Conservation (phyloP, 1,140 invertebrate genomes). For the Leguminivora glycinivorella region DNA sequence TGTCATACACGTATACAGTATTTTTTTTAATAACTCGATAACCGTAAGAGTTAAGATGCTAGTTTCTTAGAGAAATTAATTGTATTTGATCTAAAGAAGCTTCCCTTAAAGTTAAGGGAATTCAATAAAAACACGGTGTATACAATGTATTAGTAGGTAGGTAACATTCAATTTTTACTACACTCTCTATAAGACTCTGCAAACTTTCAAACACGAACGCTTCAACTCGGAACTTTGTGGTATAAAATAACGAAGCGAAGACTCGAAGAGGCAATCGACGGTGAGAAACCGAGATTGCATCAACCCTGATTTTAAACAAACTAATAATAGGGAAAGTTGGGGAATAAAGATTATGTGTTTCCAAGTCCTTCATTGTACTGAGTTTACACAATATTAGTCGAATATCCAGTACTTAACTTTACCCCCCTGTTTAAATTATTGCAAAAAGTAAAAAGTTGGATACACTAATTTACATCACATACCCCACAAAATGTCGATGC, state of each 20-base stretch:
- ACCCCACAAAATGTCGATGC: too few relatives aligned
- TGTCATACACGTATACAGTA: too few relatives aligned
- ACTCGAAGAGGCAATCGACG: constrained; percentile 40
- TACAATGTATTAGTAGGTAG: not conserved
- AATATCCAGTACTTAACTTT: too few relatives aligned
- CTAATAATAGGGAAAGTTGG: constrained; percentile 69
- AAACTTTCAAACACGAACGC: not conserved
- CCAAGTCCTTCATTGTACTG: not conserved
- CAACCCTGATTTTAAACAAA: constrained; percentile 54
- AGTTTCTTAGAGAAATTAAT: too few relatives aligned
- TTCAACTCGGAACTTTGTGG: constrained; percentile 33
- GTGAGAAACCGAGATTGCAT: constrained; percentile 49
- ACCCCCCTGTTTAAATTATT: too few relatives aligned
- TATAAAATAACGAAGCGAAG: constrained; percentile 46
- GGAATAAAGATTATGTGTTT: constrained; percentile 51
- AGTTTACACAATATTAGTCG: not conserved
- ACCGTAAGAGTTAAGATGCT: too few relatives aligned
- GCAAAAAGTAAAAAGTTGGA: too few relatives aligned
- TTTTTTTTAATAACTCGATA: too few relatives aligned
- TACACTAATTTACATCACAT: too few relatives aligned
- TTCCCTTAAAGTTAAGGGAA: too few relatives aligned
- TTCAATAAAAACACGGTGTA: not conserved
- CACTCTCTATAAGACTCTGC: not conserved
- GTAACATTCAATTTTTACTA: not conserved
- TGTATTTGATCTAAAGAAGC: too few relatives aligned